A percentile compares a stretch with the other conserved stretches of the same genome.
Evolutionary conservation across 2,797 vertebrate genomes (phyloP).

Genomic region (Acanthurus tractus): DNA sequence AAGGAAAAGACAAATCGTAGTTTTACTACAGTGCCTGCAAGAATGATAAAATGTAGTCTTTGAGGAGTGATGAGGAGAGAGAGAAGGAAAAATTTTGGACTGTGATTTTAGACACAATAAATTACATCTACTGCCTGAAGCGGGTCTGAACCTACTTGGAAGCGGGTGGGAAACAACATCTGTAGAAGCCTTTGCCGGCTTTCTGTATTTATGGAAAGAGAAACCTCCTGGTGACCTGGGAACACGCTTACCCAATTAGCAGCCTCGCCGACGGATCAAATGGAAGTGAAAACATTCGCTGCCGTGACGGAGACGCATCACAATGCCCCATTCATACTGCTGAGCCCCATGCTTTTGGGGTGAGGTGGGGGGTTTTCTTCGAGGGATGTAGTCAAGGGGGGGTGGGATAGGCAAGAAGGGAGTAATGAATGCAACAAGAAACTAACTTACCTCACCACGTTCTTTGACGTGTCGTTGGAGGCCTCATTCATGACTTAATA

Average conservation of each 20-base stretch:
- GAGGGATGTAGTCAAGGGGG: slow-evolving; percentile 51
- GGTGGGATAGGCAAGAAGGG: slow-evolving; percentile 52
- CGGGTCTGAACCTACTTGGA: slow-evolving; percentile 78
- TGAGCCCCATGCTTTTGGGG: slow-evolving; percentile 74
- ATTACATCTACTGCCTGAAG: slow-evolving; percentile 79
- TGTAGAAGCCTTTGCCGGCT: slow-evolving; percentile 79
- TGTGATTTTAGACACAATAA: slow-evolving; percentile 78
- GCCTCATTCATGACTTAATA: slow-evolving; percentile 66
- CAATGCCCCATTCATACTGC: slow-evolving; percentile 88
- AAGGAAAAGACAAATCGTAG: slow-evolving; percentile 46
- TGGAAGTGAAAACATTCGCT: slow-evolving; percentile 89
- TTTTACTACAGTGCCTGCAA: slow-evolving; percentile 49
- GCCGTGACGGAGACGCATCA: slow-evolving; percentile 84
- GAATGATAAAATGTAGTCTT: slow-evolving; percentile 69
- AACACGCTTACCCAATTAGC: slow-evolving; percentile 89
- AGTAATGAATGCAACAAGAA: slow-evolving; percentile 78
- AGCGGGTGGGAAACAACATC: slow-evolving; percentile 78
- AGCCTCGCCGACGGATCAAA: slow-evolving; percentile 88
- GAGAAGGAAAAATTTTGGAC: slow-evolving; percentile 67
- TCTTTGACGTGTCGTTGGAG: slow-evolving; percentile 65
- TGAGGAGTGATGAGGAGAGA: slow-evolving; percentile 62
- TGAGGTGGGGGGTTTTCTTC: slow-evolving; percentile 63
- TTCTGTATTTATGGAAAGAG: slow-evolving; percentile 86
- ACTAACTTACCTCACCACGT: slow-evolving; percentile 70
- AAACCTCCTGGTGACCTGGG: slow-evolving; percentile 87